Evolutionary conservation across 2,888 invertebrate species (phyloP), one percentile per base, ranked within the genome.

Genomic region (Fabriciana adippe): DNA sequence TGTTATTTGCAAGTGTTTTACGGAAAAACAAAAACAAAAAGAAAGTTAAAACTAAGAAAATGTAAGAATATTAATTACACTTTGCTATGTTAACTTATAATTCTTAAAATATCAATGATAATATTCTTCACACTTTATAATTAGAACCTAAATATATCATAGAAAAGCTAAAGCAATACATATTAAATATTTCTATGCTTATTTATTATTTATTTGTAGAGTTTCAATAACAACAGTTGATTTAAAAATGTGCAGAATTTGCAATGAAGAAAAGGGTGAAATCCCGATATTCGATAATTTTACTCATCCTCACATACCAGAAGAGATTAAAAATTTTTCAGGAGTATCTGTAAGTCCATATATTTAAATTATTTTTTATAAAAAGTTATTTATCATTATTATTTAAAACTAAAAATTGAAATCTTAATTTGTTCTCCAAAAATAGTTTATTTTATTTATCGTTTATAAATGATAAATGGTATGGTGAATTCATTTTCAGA

Each of bases 251-350:
- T 92, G 91, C 74, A 83, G 91, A 77, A 82, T 88, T 77, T 92
- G 91, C 71, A 81, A 83, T 71, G 73, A 80, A 48, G 83, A 85
- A 73, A 81, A 80, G 71, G 92, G 89, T 67, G 78, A 81, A 56
- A 81, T 90, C 71, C 84, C 88, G 31, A 90, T 92, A 76, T 92
- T 92, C 67, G 81, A 89, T 67, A 88, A 89, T 72, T 74, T 79
- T 51, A 70, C 79, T 6, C 81, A 87, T 50, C 86, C 87, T 45
- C 82, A 89, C 70, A 84, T 92, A 74, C 80, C 87, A 71, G 85
- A 88, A 62, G 89, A 92, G 73, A 87, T 92, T 48, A 79, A 82
- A 67, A 76, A 85, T 60, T 86, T 91, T 76, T 84, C 90, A 54
- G 90, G 91, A 68, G 81, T 92, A 26, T 78, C 75, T 56, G 92